Evolutionary conservation across 2,888 invertebrate species (phyloP), one percentile per base, ranked within the genome.

Genomic region (Hylaea fasciaria): DNA sequence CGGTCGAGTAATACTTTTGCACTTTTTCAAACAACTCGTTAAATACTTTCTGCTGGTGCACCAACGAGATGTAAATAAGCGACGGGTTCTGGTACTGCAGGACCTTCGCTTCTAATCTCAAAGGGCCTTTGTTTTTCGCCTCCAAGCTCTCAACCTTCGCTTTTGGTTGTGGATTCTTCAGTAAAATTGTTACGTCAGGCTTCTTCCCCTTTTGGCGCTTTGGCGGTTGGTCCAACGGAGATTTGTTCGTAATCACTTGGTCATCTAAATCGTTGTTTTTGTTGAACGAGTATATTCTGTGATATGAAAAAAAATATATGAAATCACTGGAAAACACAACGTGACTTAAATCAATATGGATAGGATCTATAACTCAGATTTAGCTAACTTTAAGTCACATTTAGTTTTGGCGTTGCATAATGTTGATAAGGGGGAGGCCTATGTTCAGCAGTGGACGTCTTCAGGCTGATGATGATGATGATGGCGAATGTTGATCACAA

Each of bases 51-150:
- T 88, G 87, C 49, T 89, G 93, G 12, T 88, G 85, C 0, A 83
- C 69, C 12, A 95, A 78, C 0, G 94, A 90, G 0, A 96, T 85
- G 69, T 95, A 95, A 62, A 96, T 92, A 37, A 93, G 86, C 12
- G 94, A 93, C 0, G 95, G 95, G 5, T 93, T 92, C 10, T 87
- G 82, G 28, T 93, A 89, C 39, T 93, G 83, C 0, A 93, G 71
- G 0, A 95, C 70, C 62, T 89, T 85, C 0, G 94, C 92, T 68
- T 89, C 87, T 11, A 94, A 60, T 62, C 89, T 87, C 32, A 92
- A 84, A 0, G 93, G 93, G 0, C 92, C 92, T 56, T 91, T 90
- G 64, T 91, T 87, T 77, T 87, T 91, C 0, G 87, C 91, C 10
- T 84, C 76, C 39, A 90, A 74, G 48, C 86, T 80, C 0, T 78